These are phyloP conservation scores for Sorex fumeus DNA, from an alignment of 2,113 vertebrate species.

Conservation along the genomic window DNA sequence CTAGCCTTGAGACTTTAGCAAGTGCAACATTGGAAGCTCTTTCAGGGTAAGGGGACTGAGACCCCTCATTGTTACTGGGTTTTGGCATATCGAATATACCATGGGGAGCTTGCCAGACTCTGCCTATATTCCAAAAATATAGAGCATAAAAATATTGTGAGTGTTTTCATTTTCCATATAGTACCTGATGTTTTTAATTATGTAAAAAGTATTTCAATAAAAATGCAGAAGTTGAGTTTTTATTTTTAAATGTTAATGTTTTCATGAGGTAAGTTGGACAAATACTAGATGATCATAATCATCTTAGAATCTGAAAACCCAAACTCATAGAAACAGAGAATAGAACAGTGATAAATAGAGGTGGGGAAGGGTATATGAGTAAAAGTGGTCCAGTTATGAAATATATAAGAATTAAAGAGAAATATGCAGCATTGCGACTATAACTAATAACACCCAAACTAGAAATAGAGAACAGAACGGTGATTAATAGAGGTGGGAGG, in stretches of 20 bases:
- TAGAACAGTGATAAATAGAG: background rate
- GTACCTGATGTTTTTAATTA: constrained; percentile 8
- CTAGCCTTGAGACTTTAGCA: no score
- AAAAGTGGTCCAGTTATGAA: constrained; percentile 9
- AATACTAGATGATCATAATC: background rate
- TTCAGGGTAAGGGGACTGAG: no score
- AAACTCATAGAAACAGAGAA: no score
- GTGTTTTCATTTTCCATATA: constrained; percentile 34
- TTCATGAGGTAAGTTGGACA: constrained; percentile 8
- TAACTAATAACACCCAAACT: background rate
- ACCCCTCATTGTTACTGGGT: no score
- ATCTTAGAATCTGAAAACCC: background rate
- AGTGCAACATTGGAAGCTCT: no score
- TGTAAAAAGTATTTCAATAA: no score
- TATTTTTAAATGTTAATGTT: constrained; percentile 25
- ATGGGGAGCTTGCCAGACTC: no score
- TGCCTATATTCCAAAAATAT: no score
- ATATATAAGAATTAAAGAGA: background rate
- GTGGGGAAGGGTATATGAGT: background rate
- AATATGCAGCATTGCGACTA: background rate
- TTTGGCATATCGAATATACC: no score
- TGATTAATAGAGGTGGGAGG: background rate
- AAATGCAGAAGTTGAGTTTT: background rate
- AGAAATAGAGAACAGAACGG: no score
- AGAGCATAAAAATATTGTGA: no score